phyloP scores from a whole-genome alignment of 2,888 invertebrate species.

The Dexiosoma caninum region DNA sequence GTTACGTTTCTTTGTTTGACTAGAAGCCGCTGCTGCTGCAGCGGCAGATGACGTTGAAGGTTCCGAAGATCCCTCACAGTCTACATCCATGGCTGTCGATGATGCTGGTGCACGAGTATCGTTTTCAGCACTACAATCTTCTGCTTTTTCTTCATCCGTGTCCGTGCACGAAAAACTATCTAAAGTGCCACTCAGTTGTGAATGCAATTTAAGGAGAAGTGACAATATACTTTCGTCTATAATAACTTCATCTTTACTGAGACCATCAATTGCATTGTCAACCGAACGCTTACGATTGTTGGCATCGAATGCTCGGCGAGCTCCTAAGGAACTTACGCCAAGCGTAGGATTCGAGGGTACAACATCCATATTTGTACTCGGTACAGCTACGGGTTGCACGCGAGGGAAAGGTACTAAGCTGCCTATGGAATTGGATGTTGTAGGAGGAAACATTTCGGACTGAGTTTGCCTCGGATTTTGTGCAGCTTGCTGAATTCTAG shows the following conservation, averaged over 20 bases:
- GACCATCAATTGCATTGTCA: slow-evolving; percentile 76
- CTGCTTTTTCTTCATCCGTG: slow-evolving; percentile 65
- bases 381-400: slow-evolving; percentile 77
- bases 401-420: slow-evolving; percentile 77
- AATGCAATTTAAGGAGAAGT: slow-evolving; percentile 91
- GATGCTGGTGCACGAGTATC: no score
- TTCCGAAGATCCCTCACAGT: slow-evolving; percentile 74
- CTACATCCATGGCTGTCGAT: slow-evolving; percentile 72
- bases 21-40: slow-evolving; percentile 61
- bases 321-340: slow-evolving; percentile 65
- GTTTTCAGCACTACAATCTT: slow-evolving; percentile 9
- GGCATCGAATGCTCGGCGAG: slow-evolving; percentile 70
- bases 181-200: slow-evolving; percentile 89
- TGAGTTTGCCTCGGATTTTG: slow-evolving; percentile 64
- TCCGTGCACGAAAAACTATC: slow-evolving; percentile 87
- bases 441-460: slow-evolving; percentile 77
- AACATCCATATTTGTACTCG: slow-evolving; percentile 77
- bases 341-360: slow-evolving; percentile 77
- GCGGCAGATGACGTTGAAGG: slow-evolving; percentile 64
- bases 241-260: slow-evolving; percentile 80
- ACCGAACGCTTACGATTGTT: slow-evolving; percentile 74
- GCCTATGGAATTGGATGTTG: slow-evolving; percentile 69
- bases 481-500: slow-evolving; percentile 23
- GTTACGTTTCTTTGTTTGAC: slow-evolving; percentile 70
- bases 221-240: slow-evolving; percentile 94